Conservation (phyloP, 2,113 vertebrate species). For the Apteryx owenii region DNA sequence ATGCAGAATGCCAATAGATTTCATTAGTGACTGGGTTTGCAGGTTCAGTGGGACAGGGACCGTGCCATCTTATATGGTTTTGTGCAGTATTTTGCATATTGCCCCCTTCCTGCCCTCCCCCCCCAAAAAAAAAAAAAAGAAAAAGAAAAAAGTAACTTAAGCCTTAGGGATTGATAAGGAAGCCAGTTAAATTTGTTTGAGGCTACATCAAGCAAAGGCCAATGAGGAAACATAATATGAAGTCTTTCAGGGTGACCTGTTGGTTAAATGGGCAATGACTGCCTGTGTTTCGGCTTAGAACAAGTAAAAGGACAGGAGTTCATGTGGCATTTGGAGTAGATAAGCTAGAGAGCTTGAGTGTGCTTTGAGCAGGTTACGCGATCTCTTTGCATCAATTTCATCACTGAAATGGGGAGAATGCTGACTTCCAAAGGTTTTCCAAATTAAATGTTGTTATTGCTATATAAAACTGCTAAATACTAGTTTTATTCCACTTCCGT, state of each 20-base stretch:
- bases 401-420: not conserved
- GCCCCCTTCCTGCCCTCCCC: not conserved
- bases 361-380: not conserved
- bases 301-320: not conserved
- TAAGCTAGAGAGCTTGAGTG: not conserved
- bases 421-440: not conserved
- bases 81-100: not conserved
- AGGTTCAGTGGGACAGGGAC: conserved; percentile 8
- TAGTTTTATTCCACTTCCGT: not conserved
- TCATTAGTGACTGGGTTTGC: not conserved
- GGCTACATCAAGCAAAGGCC: not conserved
- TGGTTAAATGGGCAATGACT: not conserved
- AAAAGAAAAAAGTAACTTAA: not conserved
- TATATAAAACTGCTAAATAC: not conserved
- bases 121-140: too few relatives aligned
- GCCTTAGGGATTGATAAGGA: not conserved
- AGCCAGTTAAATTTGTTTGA: not conserved
- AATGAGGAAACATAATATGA: not conserved
- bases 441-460: not conserved
- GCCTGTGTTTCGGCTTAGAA: not conserved
- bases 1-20: conserved; percentile 5
- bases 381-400: not conserved
- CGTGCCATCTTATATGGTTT: not conserved
- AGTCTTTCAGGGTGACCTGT: not conserved
- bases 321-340: not conserved